Percentiles rank a stretch among this genome's conserved stretches.
phyloP scores from a whole-genome alignment of 2,888 invertebrate genomes.

The Leptinotarsa tumamoca region DNA sequence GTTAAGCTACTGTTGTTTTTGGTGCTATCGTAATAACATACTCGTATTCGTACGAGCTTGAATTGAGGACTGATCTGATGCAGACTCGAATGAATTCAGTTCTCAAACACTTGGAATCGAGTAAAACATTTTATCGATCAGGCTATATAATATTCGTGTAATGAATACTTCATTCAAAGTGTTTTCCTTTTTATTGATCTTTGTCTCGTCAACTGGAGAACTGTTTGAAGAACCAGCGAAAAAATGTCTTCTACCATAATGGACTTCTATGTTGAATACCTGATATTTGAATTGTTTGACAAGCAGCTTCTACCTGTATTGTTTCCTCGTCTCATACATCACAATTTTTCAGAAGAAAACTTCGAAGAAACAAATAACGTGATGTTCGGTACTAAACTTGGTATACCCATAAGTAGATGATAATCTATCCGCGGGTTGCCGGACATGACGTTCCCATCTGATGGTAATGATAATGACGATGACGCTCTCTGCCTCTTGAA shows the following conservation, averaged over 20 bases:
- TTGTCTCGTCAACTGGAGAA: too few relatives aligned
- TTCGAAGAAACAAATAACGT: neutral
- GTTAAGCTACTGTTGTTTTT: too few relatives aligned
- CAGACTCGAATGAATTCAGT: too few relatives aligned
- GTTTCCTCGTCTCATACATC: constrained; percentile 1
- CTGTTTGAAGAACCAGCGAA: neutral
- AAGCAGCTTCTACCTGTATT: neutral
- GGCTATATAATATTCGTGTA: too few relatives aligned
- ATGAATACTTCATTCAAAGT: too few relatives aligned
- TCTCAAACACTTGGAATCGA: too few relatives aligned
- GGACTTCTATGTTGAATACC: neutral
- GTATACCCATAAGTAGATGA: constrained; percentile 41
- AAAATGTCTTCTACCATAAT: neutral
- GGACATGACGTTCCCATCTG: constrained; percentile 54
- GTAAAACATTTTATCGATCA: too few relatives aligned
- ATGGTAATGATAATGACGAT: constrained; percentile 47
- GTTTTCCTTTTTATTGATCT: too few relatives aligned
- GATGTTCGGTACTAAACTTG: neutral
- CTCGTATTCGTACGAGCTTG: too few relatives aligned
- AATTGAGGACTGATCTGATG: too few relatives aligned
- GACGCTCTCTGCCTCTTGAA: constrained; percentile 58
- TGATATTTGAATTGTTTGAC: neutral
- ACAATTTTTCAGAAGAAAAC: neutral
- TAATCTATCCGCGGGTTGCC: constrained; percentile 53
- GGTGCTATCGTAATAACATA: too few relatives aligned